Evolutionary conservation across 2,113 vertebrate genomes (phyloP), one percentile per base, ranked within the genome.

Genomic region (Hemicordylus capensis): DNA sequence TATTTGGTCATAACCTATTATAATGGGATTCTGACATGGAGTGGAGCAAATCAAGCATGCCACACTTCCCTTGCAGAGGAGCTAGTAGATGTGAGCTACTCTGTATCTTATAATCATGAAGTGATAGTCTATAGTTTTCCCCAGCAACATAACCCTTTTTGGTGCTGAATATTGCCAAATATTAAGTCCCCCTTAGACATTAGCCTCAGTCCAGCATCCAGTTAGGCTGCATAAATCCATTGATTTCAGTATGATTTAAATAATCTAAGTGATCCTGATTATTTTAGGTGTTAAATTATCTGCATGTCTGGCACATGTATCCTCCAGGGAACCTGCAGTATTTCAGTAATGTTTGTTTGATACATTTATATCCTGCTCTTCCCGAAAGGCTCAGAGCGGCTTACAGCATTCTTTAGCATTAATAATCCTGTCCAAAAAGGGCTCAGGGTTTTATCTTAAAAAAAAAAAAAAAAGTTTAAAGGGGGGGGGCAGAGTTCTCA

Each of bases 241-340:
- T 42, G 9, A 54, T 31, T 84, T 76, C 1, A 54, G 26, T 12
- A 39, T 26, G 37, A 39, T 66, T 7, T 84, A 59, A 76, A 34
- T 12, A 66, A 2, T 37, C 64, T 22, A 84, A 70, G 7, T 12
- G 8, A n/a, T n/a, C 37, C 46, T 72, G 42, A 63, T 28, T 22
- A 42, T 73, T 67, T 63, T n/a, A 24, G n/a, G 75, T 90, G 90
- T 87, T 74, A 88, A 67, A 89, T 81, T 56, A 56, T 4, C 74
- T 3, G 2, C 80, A 69, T 26, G 6, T 85, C 79, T 19, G n/a
- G 51, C 51, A 54, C 4, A 15, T 54, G 12, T 54, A 17, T 54
- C 51, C 51, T 54, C 5, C 51, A 54, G 51, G n/a, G n/a, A n/a
- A n/a, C n/a, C 17, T 54, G 51, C 73, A 61, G 54, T 84, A n/a